Evolutionary conservation across 1,140 invertebrate species (phyloP).

Genomic region (Philopotamus ludificatus): DNA sequence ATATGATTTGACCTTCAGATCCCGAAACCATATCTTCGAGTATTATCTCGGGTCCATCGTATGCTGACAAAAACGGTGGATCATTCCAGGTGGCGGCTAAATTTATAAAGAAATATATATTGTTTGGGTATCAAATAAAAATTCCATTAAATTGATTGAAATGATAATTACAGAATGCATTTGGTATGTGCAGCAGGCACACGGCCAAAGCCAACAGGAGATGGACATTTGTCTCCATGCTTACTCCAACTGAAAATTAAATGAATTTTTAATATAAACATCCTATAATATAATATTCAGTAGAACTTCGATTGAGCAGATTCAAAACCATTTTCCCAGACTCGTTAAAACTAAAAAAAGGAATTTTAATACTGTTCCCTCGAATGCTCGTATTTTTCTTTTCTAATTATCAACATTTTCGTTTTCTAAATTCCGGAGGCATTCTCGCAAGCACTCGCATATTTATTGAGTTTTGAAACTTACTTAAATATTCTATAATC

Average conservation of each 20-base stretch:
- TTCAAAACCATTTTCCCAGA: no score
- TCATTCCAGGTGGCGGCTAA: not conserved
- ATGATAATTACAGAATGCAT: not conserved
- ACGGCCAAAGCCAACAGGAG: not conserved
- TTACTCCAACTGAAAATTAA: constrained; percentile 5
- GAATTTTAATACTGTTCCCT: no score
- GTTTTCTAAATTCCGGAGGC: no score
- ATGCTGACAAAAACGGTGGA: not conserved
- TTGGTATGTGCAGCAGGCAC: not conserved
- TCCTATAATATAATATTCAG: no score
- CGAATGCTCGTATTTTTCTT: no score
- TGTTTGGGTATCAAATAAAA: not conserved
- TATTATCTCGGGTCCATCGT: constrained; percentile 4
- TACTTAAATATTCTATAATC: no score
- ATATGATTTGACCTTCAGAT: constrained; percentile 47
- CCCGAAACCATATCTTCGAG: constrained; percentile 44
- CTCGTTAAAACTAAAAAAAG: no score
- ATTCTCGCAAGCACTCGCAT: no score
- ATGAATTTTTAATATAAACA: no score
- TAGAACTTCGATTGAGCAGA: not conserved
- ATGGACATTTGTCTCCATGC: not conserved
- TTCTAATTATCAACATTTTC: no score
- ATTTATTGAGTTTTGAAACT: no score
- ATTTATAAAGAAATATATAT: not conserved
- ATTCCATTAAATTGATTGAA: not conserved